Conservation (phyloP, 2,113 vertebrate genomes). For the Zosterops lateralis region DNA sequence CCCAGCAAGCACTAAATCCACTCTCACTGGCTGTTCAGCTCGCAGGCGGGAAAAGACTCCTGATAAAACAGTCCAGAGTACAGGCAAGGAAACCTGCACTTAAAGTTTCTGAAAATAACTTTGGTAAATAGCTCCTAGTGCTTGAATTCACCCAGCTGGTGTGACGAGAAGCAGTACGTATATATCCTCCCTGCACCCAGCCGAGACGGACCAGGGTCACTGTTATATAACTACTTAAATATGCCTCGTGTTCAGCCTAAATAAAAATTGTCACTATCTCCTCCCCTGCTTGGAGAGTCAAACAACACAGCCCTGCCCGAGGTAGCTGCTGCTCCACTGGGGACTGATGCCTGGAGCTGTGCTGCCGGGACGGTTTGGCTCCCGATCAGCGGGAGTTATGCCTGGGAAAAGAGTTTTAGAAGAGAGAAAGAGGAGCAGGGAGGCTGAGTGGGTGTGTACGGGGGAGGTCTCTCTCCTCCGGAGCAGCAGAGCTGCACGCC, state of each 20-base stretch:
- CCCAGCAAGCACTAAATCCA: background rate
- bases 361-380: background rate
- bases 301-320: conserved; percentile 2
- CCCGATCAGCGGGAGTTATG: background rate
- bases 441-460: background rate
- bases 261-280: conserved; percentile 38
- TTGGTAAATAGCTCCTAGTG: conserved; percentile 44
- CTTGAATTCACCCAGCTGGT: conserved; percentile 8
- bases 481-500: background rate
- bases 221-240: conserved; percentile 56
- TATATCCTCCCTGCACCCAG: background rate
- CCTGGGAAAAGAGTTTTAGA: background rate
- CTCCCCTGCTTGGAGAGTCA: conserved; percentile 39
- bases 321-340: background rate
- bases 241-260: conserved; percentile 26
- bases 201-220: conserved; percentile 36
- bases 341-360: background rate
- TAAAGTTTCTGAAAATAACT: conserved; percentile 59
- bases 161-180: background rate
- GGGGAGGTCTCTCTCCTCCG: background rate
- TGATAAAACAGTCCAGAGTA: conserved; percentile 23
- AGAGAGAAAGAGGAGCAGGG: background rate
- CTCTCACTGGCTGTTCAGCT: conserved; percentile 19
- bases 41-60: background rate
- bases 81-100: conserved; percentile 36